Evolutionary conservation across 2,113 vertebrate genomes (phyloP), one percentile per base, ranked within the genome.

Genomic region (Cyphomyrus plagiostoma): DNA sequence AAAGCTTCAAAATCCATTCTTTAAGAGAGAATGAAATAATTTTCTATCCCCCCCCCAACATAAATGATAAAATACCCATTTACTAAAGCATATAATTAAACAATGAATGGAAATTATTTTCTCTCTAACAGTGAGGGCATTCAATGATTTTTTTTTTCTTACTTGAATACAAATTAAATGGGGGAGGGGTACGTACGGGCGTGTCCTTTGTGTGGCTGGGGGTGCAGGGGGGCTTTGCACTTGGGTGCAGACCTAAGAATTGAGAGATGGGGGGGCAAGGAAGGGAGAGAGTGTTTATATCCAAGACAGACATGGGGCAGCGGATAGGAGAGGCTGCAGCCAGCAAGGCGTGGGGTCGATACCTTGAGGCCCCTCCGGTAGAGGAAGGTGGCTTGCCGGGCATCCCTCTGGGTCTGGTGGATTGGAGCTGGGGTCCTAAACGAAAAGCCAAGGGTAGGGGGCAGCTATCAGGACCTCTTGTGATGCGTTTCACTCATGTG

Each of bases 321-420:
- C 45, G 17, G 42, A 89, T 86, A 80, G 30, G 7, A 23, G 53
- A 17, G 86, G 26, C 70, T 17, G 70, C 35, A 39, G 13, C 11
- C 35, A 2, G 30, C 70, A 77, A 0, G 11, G 70, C 6, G 11
- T 86, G 8, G 6, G 42, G 13, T 62, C 19, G 11, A 50, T 94
- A 99, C 98, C 97, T 99, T 98, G 70, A 99, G 93, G 89, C 98
- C 98, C 92, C 98, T 97, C 93, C 95, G 96, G 91, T 97, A 97
- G 52, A 99, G 96, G 94, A 98, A 99, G 0, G 97, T 99, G 93
- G 98, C 98, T 92, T 99, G 98, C 66, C 98, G 97, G 3, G 96
- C 96, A 26, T 99, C 97, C 91, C 97, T 97, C 94, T 97, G 98
- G 4, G 91, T 89, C 91, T 96, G 94, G 52, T 92, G 95, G 88